Base-by-base conservation (phyloP, 2,797 vertebrate species). In the Kryptopterus vitreolus region DNA sequence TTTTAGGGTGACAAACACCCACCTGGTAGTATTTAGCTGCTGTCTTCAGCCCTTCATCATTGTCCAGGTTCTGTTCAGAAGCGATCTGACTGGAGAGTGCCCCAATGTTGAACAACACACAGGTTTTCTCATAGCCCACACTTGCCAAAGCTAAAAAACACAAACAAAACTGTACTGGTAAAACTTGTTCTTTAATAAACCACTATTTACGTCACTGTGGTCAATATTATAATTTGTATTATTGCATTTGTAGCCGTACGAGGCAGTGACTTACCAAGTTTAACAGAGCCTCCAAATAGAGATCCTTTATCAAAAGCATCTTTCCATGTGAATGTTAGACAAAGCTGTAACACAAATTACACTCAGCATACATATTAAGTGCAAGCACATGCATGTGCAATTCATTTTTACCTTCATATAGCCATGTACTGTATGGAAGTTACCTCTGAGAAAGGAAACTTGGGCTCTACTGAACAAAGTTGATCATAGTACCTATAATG, bases 291-390 rank as follows among this genome's bases (percentile, higher is more conserved):
- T 78, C 97, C 96, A 84, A 99, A 99, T 68, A 99, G 93, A 0
- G 98, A 99, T 85, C 98, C 98, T 96, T 99, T 99, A 91, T 99
- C 98, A 89, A 99, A 99, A 76, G 98, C 98, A 93, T 99, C 98
- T 89, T 98, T 99, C 98, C 98, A 99, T 0, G 97, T 99, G 91
- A 99, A 99, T 18, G 96, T 98, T 90, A 99, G 90, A 89, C 97
- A 98, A 85, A 99, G 92, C 98, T 99, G 75, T 43, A 82, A 87
- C 70, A 89, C 69, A 91, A 86, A 79, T 38, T 24, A 66, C 31
- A 77, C 13, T 26, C 61, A 3, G 18, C n/a, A 13, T 33, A n/a
- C n/a, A 62, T 3, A 76, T 31, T 20, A 16, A 48, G 43, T 24
- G 1, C 3, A 20, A 26, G 24, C 8, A 10, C 16, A 4, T 33